Percentiles rank a stretch among this genome's conserved stretches.
These are phyloP conservation scores for Gorsachius goisagi DNA, from an alignment of 2,113 vertebrate species.

Conservation along the genomic window DNA sequence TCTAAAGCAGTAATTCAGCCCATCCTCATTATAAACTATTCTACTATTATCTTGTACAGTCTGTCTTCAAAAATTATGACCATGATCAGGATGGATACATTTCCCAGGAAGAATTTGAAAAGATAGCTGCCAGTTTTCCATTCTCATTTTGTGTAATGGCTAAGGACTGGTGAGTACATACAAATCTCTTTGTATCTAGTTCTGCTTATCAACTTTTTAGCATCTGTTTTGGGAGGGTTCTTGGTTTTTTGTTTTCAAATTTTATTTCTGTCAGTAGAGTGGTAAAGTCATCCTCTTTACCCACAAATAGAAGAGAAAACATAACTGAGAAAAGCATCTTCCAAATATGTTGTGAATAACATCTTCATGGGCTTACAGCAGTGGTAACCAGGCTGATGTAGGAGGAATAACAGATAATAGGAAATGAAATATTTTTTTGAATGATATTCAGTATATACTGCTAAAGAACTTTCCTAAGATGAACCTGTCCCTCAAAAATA, in stretches of 20 bases:
- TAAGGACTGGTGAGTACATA: constrained; percentile 87
- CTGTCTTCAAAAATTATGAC: constrained; percentile 97
- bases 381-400: background rate
- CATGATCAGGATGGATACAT: constrained; percentile 94
- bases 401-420: background rate
- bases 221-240: background rate
- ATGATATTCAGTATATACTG: background rate
- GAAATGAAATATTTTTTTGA: background rate
- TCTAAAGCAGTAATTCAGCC: background rate
- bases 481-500: background rate
- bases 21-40: background rate
- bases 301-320: background rate
- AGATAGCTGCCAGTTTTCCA: constrained; percentile 93
- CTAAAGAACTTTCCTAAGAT: background rate
- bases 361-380: background rate
- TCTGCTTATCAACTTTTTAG: background rate
- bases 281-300: background rate
- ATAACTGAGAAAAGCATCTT: background rate
- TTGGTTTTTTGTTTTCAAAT: background rate
- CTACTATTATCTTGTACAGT: constrained; percentile 69
- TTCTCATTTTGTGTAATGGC: constrained; percentile 98
- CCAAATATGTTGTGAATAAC: background rate
- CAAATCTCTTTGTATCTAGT: background rate
- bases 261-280: background rate
- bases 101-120: constrained; percentile 95